Evolutionary conservation across 2,797 vertebrate genomes (phyloP).

Genomic region (Gymnothorax reevesii): DNA sequence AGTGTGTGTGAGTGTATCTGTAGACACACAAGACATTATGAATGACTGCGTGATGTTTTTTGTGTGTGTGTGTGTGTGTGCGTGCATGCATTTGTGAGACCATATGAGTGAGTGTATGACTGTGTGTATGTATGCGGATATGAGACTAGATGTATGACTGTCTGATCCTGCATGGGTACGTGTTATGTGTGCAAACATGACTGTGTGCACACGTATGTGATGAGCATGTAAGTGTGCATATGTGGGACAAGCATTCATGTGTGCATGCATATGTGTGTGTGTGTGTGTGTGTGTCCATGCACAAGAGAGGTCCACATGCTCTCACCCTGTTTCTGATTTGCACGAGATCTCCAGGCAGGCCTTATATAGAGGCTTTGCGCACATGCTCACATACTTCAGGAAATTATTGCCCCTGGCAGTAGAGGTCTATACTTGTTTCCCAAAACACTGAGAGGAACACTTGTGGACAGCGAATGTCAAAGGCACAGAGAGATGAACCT

Average conservation of each 20-base stretch:
- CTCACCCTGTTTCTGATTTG: not conserved
- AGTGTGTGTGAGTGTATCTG: no score
- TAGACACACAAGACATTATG: no score
- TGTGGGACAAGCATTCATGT: not conserved
- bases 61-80: not conserved
- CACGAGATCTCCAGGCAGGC: not conserved
- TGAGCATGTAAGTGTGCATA: not conserved
- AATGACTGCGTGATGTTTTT: no score
- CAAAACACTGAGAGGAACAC: no score
- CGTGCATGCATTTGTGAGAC: not conserved
- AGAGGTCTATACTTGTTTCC: no score
- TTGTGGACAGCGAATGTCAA: no score
- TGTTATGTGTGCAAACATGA: no score
- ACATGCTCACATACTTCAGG: not conserved
- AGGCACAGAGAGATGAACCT: no score
- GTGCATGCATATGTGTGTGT: not conserved
- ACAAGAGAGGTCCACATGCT: not conserved
- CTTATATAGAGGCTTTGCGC: not conserved
- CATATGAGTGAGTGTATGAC: not conserved
- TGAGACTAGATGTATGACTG: not conserved
- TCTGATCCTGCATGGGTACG: not conserved
- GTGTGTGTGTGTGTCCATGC: not conserved
- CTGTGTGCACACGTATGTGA: not conserved
- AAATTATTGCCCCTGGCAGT: not conserved
- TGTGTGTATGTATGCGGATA: not conserved